Conservation (phyloP, 1,140 invertebrate species). For the Galleria mellonella region DNA sequence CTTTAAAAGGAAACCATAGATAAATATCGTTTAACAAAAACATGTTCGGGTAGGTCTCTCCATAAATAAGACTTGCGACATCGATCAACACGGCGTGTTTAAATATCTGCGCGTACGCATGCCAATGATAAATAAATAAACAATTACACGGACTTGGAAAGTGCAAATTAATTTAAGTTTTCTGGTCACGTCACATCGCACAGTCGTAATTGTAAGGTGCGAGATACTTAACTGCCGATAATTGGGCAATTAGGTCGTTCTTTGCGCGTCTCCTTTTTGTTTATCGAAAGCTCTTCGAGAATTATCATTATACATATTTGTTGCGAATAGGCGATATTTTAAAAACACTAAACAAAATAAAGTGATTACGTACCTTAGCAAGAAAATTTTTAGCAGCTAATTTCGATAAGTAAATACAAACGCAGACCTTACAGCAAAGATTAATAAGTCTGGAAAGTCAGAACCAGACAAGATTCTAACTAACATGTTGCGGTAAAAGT, state of each 20-base stretch:
- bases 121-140: conserved; percentile 5
- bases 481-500: conserved; percentile 34
- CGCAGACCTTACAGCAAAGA: neutral
- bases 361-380: no score
- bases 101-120: conserved; percentile 3
- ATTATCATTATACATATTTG: no score
- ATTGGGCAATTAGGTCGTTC: neutral
- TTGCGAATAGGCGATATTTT: no score
- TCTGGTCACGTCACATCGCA: conserved; percentile 15
- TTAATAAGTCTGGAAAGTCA: conserved; percentile 2
- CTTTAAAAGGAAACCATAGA: conserved; percentile 2
- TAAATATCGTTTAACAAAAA: conserved; percentile 3
- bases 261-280: no score
- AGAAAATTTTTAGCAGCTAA: no score
- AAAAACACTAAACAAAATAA: no score
- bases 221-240: neutral
- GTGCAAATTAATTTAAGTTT: conserved; percentile 31
- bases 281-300: no score
- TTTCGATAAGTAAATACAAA: no score
- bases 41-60: conserved; percentile 2
- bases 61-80: conserved; percentile 3
- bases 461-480: conserved; percentile 8
- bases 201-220: conserved; percentile 5
- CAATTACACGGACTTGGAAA: conserved; percentile 17
- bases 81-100: conserved; percentile 6